Evolutionary conservation across 2,888 invertebrate species (phyloP), one percentile per base, ranked within the genome.

Genomic region (Cosmorhoe ocellata): DNA sequence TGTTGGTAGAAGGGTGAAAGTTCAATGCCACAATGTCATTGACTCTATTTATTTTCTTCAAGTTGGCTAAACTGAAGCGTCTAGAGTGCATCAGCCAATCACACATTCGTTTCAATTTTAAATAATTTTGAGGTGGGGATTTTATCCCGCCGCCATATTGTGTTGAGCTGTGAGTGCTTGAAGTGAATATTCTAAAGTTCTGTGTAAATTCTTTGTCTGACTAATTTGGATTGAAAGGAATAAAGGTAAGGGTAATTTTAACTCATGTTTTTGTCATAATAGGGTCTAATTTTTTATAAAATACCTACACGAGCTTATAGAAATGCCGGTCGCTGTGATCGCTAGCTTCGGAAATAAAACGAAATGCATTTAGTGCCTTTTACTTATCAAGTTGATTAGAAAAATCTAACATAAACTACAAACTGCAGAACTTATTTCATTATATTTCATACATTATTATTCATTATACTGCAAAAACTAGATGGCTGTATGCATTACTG

Each of bases 81-180:
- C 88, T 66, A 51, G 74, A 69, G 61, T 55, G 43, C 58, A 60
- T 44, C 46, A 61, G 76, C 89, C 89, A 90, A 90, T 89, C 77
- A 76, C 62, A 64, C 57, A 56, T 56, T 60, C 75, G 76, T 76
- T 74, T 75, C 73, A 83, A 77, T 84, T 89, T 90, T 84, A 75
- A 88, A 86, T 84, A 80, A 76, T 74, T 81, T 83, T 72, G 74
- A 82, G 84, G 88, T 82, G 88, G 89, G 85, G 89, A 85, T 84
- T 79, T 80, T 66, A 70, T 78, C 76, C 81, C 79, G 84, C 86
- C 89, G 89, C 89, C 89, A 89, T 90, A 90, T 89, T 90, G 89
- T 88, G 84, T 82, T 79, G 77, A 74, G 84, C 88, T 85, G 85
- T 87, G 84, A 79, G 87, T 89, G 85, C 84, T 85, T 69, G 67